Base-by-base conservation (phyloP, 1,140 invertebrate genomes). In the Phthorimaea operculella region DNA sequence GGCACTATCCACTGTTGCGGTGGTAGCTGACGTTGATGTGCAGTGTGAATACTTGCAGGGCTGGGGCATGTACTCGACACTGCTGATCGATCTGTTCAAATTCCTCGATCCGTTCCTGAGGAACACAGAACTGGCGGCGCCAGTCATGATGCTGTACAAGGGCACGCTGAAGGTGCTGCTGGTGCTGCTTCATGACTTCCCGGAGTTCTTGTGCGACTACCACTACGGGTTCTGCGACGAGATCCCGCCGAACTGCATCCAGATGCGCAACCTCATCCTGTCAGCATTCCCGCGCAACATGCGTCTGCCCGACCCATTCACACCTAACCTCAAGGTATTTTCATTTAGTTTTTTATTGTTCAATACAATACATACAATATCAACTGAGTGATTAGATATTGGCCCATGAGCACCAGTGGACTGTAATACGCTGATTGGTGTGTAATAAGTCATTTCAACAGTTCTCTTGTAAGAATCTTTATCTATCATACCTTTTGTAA, bases 201-300 rank as follows among this genome's bases (percentile, higher is more conserved):
- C 98, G 0, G 98, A 99, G 80, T 99, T 99, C 75, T 88, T 99
- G 17, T 99, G 97, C 76, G 98, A 99, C 73, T 99, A 99, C 79
- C 97, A 99, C 77, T 99, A 99, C 76, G 94, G 95, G n/a, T 98
- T 99, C 84, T 99, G 98, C 82, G 98, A 99, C 85, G 96, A 96
- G 44, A 99, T 99, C 71, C 98, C 98, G 60, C 94, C 97, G 0
- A 99, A 99, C 79, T 99, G 98, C 76, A 98, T 99, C 66, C 98
- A 99, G 83, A 98, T 99, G 96, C 90, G 98, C 39, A 99, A 99
- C 80, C 87, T 99, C 8, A 98, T 99, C 50, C 86, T 99, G 45
- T 98, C 96, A 15, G 98, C 98, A 8, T 99, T 98, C 72, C 98
- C 98, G 11, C 88, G 97, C 36, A 98, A 97, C 66, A 99, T 99